These are phyloP conservation scores for Glaucidium brasilianum DNA, from an alignment of 2,113 vertebrate genomes.

Conservation along the genomic window DNA sequence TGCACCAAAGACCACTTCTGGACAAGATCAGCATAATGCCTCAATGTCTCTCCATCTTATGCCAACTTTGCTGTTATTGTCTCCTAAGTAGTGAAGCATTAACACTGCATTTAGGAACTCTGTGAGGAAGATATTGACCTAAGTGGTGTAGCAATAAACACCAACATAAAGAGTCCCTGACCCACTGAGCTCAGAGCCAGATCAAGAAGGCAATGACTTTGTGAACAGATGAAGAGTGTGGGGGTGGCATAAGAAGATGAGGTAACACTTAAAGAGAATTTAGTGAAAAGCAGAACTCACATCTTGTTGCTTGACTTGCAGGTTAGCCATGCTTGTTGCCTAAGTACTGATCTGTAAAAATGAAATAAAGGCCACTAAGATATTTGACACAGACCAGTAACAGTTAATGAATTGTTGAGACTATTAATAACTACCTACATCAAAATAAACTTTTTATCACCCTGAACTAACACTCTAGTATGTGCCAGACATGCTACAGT, in stretches of 20 bases:
- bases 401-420: neutral
- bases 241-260: neutral
- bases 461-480: neutral
- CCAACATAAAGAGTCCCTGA: neutral
- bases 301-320: neutral
- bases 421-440: neutral
- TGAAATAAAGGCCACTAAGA: neutral
- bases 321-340: neutral
- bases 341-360: neutral
- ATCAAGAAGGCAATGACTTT: neutral
- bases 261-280: neutral
- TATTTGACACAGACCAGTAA: neutral
- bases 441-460: neutral
- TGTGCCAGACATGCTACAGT: neutral
- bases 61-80: neutral
- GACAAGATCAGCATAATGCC: neutral
- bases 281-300: neutral
- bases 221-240: neutral
- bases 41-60: neutral
- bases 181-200: neutral
- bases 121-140: neutral
- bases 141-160: neutral
- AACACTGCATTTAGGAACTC: neutral
- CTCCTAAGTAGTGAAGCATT: neutral
- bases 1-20: neutral